phyloP scores from a whole-genome alignment of 2,888 invertebrate species.

The Euplagia quadripunctaria region DNA sequence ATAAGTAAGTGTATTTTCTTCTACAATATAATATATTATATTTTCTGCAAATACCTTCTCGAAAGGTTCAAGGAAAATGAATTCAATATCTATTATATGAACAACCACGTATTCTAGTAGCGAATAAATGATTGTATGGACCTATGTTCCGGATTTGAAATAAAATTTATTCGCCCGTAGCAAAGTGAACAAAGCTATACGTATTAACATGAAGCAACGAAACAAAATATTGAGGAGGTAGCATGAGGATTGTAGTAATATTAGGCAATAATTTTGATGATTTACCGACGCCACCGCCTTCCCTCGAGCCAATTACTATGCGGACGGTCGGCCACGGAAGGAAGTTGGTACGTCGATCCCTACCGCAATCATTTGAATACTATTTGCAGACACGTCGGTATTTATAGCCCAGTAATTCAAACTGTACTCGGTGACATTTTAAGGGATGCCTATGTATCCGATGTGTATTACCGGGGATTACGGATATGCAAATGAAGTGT shows the following conservation, averaged over 20 bases:
- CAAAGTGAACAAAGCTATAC: slow-evolving; percentile 72
- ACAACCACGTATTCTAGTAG: slow-evolving; percentile 51
- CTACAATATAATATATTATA: slow-evolving; percentile 24
- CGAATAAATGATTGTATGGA: slow-evolving; percentile 58
- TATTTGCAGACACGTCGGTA: slow-evolving; percentile 75
- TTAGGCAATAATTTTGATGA: slow-evolving; percentile 86
- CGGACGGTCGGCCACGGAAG: slow-evolving; percentile 81
- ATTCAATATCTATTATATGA: slow-evolving; percentile 22
- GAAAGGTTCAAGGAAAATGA: slow-evolving; percentile 29
- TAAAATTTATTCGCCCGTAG: slow-evolving; percentile 66
- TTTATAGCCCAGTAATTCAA: slow-evolving; percentile 83
- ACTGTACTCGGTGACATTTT: slow-evolving; percentile 76
- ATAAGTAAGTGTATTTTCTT: slow-evolving; percentile 16
- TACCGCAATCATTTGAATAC: slow-evolving; percentile 85
- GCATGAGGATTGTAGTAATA: slow-evolving; percentile 74
- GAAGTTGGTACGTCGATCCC: slow-evolving; percentile 83
- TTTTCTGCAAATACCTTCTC: slow-evolving; percentile 20
- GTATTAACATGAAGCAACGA: slow-evolving; percentile 72
- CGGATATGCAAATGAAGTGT: slow-evolving; percentile 71
- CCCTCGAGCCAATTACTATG: slow-evolving; percentile 82
- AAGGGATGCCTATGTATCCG: slow-evolving; percentile 74
- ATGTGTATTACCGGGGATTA: slow-evolving; percentile 65
- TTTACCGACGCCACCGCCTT: slow-evolving; percentile 78
- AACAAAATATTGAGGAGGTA: slow-evolving; percentile 78
- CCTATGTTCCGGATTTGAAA: slow-evolving; percentile 50